Base-by-base conservation (phyloP, 2,888 invertebrate species). In the Nesidiocoris tenuis region DNA sequence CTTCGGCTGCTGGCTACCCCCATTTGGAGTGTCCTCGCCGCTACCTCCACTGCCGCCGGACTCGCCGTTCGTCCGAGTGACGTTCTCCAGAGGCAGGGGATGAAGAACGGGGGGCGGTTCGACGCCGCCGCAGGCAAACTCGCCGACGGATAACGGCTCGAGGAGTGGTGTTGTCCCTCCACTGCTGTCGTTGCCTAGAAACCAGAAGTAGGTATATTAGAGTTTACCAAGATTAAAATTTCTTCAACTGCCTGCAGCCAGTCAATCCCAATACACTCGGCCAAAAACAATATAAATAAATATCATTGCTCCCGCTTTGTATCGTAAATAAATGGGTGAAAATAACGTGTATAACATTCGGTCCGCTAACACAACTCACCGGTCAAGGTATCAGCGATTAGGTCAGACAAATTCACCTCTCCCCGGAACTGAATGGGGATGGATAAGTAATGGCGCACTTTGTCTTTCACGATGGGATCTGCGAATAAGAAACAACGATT, bases 401-500 rank as follows among this genome's bases (percentile, higher is more conserved):
- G 74, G 64, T 78, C 78, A 67, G 78, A 67, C 19, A 78, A 67
- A 63, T 61, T 77, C 74, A 79, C 77, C 16, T 78, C 77, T 39
- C 77, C 78, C 56, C 77, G 74, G 71, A 70, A 78, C 19, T 77
- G 76, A 64, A 78, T 59, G 61, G 79, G 82, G n/a, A 84, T 82
- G 7, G 83, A 82, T 76, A 85, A 80, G 80, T 84, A 84, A 75
- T 83, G 82, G 57, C 83, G 81, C 0, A 82, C 81, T 78, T 80
- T 81, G 67, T 92, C 92, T 85, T 94, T 94, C 83, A 95, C 89
- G 84, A 91, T 90, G 81, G 94, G 93, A 89, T 95, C 95, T 95
- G 85, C 71, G 9, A 65, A 65, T 19, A 65, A 19, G 19, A 65
- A 63, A 25, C 63, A 63, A 5, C 23, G 22, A 12, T 25, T 24